Base-by-base conservation (phyloP, 2,797 vertebrate species). In the Thaleichthys pacificus region DNA sequence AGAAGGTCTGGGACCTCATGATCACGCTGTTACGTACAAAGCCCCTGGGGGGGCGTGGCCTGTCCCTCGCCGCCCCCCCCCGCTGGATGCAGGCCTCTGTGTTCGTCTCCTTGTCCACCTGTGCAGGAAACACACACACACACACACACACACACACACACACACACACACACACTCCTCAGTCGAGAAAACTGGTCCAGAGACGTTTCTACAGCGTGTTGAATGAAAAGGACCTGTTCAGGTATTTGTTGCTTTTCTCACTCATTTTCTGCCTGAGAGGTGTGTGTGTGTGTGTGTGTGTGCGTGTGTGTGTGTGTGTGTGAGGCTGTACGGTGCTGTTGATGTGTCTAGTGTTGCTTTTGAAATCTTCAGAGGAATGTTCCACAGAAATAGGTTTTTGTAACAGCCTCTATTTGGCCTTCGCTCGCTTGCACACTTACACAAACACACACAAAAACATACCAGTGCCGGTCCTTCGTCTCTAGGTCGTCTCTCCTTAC, bases 51-150 rank as follows among this genome's bases (percentile, higher is more conserved):
- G 64, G 71, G 69, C 89, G 86, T 56, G 62, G 75, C 68, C 89
- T 88, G 68, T 95, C 94, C 47, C 90, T 91, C 4, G 93, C 93
- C 0, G 87, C 26, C 72, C 89, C 0, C 19, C 67, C 70, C 22
- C 4, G 73, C 0, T 69, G 72, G 30, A 80, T 35, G 0, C 14
- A 65, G 66, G 89, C 88, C 15, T 94, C 94, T 0, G 94, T 95
- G 71, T 94, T 95, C 2, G 94, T 95, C 86, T 95, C 92, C 78
- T 94, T 94, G 82, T 95, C 93, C 19, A 93, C 92, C 94, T 95
- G 28, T 0, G n/a, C 54, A 38, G 7, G 6, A 15, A n/a, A 54
- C 51, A 54, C 51, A 54, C 51, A 54, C 15, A 54, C 51, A 54
- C 51, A 54, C 51, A 54, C 38, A 42, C 38, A 26, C 58, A 61